Base-by-base conservation (phyloP, 2,797 vertebrate species). In the Bothrops alternatus region DNA sequence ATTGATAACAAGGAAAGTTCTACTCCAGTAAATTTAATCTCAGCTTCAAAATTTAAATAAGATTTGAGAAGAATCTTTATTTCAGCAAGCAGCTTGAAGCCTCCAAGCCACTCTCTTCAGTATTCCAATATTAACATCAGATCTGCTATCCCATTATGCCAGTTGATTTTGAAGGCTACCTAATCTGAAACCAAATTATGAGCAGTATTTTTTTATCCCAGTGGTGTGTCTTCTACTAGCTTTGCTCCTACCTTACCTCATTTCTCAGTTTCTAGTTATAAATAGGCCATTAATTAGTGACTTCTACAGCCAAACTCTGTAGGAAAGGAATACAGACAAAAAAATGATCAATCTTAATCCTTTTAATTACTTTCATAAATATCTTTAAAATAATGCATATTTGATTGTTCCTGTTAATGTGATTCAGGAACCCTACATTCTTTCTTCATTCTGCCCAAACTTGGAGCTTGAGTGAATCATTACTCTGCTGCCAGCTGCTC, bases 1-100 rank as follows among this genome's bases (percentile, higher is more conserved):
- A 94, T 95, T 93, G 92, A 85, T 55, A 93, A 91, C 90, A 14
- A 0, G 26, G 91, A 93, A 93, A 88, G 94, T 94, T 65, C 93
- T 92, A 0, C 1, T 89, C 26, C 26, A 47, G 10, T 47, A 0
- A 42, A 55, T 91, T 90, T 89, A 90, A 37, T 73, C n/a, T 37
- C 25, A 78, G 7, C 26, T 88, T 91, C 12, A 7, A 23, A 88
- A 42, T 18, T 88, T 82, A 91, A 11, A 47, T 85, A 85, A 85
- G 26, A 56, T 90, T 25, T 82, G 47, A 78, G 47, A 23, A 63
- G 50, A 87, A 47, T 61, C 82, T n/a, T 60, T 61, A 5, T 10
- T 56, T 82, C 47, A 85, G 69, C 47, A 55, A 82, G 90, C 3
- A 89, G 50, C 25, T 63, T 32, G 60, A 60, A 16, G 4, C 12